Evolutionary conservation across 2,888 invertebrate genomes (phyloP), one percentile per base, ranked within the genome.

Genomic region (Oscheius onirici): DNA sequence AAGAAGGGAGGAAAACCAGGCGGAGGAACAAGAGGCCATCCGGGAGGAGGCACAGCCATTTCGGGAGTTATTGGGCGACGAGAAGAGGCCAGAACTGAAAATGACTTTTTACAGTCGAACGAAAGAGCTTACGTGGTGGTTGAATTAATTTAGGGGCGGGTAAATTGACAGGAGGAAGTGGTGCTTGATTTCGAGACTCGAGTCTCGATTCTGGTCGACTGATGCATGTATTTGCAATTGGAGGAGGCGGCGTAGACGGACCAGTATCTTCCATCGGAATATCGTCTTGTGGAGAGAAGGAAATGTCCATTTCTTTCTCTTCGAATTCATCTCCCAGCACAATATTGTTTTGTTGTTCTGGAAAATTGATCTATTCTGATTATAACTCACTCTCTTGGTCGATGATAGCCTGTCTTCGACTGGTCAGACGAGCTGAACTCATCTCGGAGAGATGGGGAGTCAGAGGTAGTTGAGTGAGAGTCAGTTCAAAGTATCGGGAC

Each of bases 221-320:
- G 26, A 13, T 26, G 11, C 55, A 15, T 11, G 26, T 3, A 26
- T 11, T 11, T 10, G 2, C 26, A 26, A 40, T 17, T 17, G 22
- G 22, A 10, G 26, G 24, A 34, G 55, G 55, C 3, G 58, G 6
- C 20, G 58, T n/a, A 41, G n/a, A 24, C 41, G 58, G 41, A 11
- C 28, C 11, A 5, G 13, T 2, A 15, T 34, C 28, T 34, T 34
- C 34, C 34, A 34, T 34, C 34, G 34, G 34, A 34, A 34, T 8
- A 11, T 58, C 40, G 15, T 40, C 40, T 20, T 58, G 41, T 5
- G 58, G 58, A 13, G 58, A 58, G 17, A 41, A 58, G 8, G 58
- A 58, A 41, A 58, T 58, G n/a, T 58, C 58, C 58, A 58, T 58
- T 40, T 58, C 58, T n/a, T 58, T 34, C 13, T 34, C 58, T 17